Conservation (phyloP, 2,888 invertebrate species). For the Clusia tigrina region DNA sequence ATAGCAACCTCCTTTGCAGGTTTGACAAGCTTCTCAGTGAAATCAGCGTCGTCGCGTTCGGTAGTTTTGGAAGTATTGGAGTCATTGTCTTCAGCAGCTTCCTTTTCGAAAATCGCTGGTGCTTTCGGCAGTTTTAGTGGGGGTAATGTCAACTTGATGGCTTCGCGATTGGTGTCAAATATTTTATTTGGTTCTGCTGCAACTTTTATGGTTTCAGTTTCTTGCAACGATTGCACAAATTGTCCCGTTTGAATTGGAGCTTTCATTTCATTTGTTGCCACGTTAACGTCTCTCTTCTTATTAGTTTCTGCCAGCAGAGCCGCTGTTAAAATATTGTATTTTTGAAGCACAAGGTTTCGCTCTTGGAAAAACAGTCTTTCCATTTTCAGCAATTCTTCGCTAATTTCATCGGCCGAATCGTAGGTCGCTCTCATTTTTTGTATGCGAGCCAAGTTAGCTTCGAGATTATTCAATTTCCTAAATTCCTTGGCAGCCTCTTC, state of each 20-base stretch:
- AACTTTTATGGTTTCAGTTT: constrained; percentile 10
- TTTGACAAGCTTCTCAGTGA: constrained; percentile 49
- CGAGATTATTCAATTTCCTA: constrained; percentile 56
- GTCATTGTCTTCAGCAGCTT: constrained; percentile 36
- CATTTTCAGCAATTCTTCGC: constrained; percentile 60
- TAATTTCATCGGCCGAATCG: constrained; percentile 59
- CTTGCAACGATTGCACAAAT: constrained; percentile 26
- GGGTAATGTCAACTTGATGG: constrained; percentile 60
- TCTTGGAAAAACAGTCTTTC: constrained; percentile 57
- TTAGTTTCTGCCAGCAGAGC: constrained; percentile 48
- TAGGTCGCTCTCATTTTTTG: constrained; percentile 62
- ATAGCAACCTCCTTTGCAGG: constrained; percentile 59
- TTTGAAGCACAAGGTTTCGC: constrained; percentile 57
- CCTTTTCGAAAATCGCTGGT: constrained; percentile 47
- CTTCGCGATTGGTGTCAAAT: constrained; percentile 60
- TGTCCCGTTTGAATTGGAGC: constrained; percentile 14
- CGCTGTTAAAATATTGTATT: too few relatives aligned
- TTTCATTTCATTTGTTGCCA: constrained; percentile 8
- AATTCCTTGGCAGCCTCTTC: constrained; percentile 55
- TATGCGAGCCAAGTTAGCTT: constrained; percentile 58
- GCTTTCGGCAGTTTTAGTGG: constrained; percentile 55
- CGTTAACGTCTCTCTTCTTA: background rate
- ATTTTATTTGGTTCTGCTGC: constrained; percentile 48
- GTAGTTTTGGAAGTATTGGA: constrained; percentile 22
- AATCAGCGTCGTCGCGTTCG: constrained; percentile 45